Evolutionary conservation across 2,888 invertebrate species (phyloP).

Genomic region (Leptura quadrifasciata): DNA sequence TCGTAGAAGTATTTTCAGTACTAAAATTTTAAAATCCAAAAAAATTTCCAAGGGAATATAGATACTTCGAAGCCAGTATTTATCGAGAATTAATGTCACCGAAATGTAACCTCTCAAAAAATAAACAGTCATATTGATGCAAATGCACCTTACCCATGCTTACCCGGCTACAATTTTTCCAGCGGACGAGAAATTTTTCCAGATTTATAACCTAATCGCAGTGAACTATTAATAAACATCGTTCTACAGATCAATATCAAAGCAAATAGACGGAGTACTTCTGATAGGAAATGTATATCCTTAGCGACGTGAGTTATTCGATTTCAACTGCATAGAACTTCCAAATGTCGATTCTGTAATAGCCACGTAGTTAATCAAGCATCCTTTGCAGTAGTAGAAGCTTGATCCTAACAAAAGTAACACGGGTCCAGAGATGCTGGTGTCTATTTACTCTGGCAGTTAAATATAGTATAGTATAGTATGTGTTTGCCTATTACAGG

Average conservation of each 20-base stretch:
- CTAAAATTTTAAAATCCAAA: no score
- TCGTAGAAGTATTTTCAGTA: no score
- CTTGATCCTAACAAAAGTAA: background rate
- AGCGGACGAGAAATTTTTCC: no score
- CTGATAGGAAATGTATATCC: background rate
- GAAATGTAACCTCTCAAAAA: no score
- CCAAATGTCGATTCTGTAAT: background rate
- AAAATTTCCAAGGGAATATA: no score
- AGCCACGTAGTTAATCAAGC: slow-evolving; percentile 2
- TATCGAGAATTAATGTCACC: no score
- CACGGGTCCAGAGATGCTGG: background rate
- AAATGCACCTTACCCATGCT: no score
- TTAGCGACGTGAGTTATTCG: background rate
- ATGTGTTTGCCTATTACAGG: background rate
- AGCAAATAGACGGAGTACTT: background rate
- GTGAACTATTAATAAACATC: background rate
- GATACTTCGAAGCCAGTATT: no score
- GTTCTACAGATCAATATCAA: background rate
- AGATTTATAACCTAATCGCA: no score
- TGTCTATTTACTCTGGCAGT: background rate
- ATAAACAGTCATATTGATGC: no score
- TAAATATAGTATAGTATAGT: no score
- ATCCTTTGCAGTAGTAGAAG: slow-evolving; percentile 3
- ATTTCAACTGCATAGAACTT: background rate
- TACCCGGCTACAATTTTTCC: no score